A percentile compares a stretch with the other conserved stretches of the same genome.
These are phyloP conservation scores for Harpegnathos saltator DNA, from an alignment of 1,140 invertebrate genomes.

Conservation along the genomic window DNA sequence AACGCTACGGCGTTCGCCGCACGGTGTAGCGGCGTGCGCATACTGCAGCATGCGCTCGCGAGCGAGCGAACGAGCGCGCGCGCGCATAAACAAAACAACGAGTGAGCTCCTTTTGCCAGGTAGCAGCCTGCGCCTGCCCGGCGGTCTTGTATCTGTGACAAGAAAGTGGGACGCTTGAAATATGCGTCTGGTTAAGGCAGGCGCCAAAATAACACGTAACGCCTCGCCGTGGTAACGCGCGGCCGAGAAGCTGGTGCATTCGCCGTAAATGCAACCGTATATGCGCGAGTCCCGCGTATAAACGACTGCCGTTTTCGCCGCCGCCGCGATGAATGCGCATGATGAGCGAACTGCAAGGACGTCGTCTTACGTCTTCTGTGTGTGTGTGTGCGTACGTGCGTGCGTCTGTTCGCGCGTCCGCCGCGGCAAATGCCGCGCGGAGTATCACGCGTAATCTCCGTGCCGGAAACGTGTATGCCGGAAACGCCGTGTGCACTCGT, in stretches of 20 bases:
- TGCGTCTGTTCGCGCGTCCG: not conserved
- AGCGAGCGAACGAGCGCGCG: too few species aligned
- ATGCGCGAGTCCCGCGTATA: not conserved
- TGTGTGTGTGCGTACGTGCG: too few species aligned
- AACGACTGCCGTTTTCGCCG: conserved; percentile 27
- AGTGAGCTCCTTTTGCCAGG: conserved; percentile 61
- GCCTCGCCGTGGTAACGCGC: not conserved
- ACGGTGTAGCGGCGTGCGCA: conserved; percentile 47
- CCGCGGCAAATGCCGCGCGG: not conserved
- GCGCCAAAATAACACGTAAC: conserved; percentile 70
- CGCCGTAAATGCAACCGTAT: conserved; percentile 38
- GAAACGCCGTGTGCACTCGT: too few species aligned
- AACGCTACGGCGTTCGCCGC: conserved; percentile 65
- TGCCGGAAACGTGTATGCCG: too few species aligned
- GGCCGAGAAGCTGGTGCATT: not conserved
- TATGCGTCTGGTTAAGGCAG: conserved; percentile 70
- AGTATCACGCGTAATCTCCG: too few species aligned
- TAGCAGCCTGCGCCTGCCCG: conserved; percentile 49
- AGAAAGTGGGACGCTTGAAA: conserved; percentile 73
- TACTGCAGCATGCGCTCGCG: too few species aligned
- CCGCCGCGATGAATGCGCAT: conserved; percentile 35
- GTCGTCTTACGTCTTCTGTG: conserved; percentile 8
- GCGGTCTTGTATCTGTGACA: conserved; percentile 63
- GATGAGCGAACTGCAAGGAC: not conserved
- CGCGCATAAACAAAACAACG: conserved; percentile 64